Conservation (phyloP, 2,888 invertebrate species). For the Schrankia costaestrigalis region DNA sequence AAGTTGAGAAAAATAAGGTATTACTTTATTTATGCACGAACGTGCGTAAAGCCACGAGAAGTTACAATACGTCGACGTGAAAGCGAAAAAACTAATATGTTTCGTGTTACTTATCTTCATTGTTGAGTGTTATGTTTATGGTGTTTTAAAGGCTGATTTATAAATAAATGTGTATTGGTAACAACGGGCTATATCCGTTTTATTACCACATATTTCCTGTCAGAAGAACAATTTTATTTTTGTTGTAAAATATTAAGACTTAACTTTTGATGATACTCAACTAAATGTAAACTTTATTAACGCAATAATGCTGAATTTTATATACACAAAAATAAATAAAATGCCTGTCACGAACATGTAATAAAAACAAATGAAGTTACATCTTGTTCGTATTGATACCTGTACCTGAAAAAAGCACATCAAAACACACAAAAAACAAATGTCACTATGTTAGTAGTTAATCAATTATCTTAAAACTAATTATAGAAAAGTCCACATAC, state of each 20-base stretch:
- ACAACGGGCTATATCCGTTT: constrained; percentile 12
- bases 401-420: constrained; percentile 74
- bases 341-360: too few species aligned
- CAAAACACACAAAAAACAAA: constrained; percentile 61
- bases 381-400: constrained; percentile 79
- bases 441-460: constrained; percentile 53
- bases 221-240: neutral
- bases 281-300: too few species aligned
- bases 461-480: constrained; percentile 37
- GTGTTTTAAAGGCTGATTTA: constrained; percentile 16
- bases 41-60: constrained; percentile 24
- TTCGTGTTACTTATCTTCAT: constrained; percentile 29
- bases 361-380: constrained; percentile 6
- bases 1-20: constrained; percentile 49
- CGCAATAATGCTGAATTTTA: too few species aligned
- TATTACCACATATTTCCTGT: neutral
- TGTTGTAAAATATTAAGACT: too few species aligned
- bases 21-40: constrained; percentile 28
- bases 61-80: constrained; percentile 22
- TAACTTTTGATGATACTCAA: too few species aligned
- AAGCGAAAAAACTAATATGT: constrained; percentile 33
- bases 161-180: constrained; percentile 9
- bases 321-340: too few species aligned
- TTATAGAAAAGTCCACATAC: constrained; percentile 54
- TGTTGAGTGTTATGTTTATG: constrained; percentile 22